phyloP scores from a whole-genome alignment of 2,113 vertebrate genomes.

The Strigops habroptila region DNA sequence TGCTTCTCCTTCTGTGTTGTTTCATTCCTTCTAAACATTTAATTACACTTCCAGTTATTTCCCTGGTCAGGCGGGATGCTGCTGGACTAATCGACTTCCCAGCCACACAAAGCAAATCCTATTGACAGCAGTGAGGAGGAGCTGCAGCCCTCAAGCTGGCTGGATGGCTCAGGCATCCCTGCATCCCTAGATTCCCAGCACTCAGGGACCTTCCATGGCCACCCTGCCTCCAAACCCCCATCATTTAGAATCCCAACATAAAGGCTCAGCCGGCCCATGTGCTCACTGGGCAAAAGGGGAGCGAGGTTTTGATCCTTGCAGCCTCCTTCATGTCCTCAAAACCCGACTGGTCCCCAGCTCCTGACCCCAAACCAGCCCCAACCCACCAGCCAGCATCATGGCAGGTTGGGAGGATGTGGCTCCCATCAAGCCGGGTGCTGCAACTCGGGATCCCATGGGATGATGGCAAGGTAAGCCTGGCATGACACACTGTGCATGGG shows the following conservation, averaged over 20 bases:
- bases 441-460: not conserved
- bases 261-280: not conserved
- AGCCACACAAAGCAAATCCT: not conserved
- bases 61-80: not conserved
- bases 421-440: not conserved
- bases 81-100: not conserved
- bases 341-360: fast-evolving
- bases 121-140: not conserved
- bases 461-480: not conserved
- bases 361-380: not conserved
- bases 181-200: not conserved
- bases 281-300: not conserved
- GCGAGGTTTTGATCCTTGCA: not conserved
- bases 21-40: not conserved
- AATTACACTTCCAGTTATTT: not conserved
- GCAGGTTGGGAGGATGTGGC: not conserved
- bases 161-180: not conserved
- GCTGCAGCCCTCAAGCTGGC: not conserved
- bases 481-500: not conserved
- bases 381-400: not conserved
- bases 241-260: not conserved
- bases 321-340: not conserved
- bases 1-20: not conserved
- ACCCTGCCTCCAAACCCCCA: not conserved
- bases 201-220: not conserved